Evolutionary conservation across 2,113 vertebrate genomes (phyloP), one percentile per base, ranked within the genome.

Genomic region (Rana temporaria): DNA sequence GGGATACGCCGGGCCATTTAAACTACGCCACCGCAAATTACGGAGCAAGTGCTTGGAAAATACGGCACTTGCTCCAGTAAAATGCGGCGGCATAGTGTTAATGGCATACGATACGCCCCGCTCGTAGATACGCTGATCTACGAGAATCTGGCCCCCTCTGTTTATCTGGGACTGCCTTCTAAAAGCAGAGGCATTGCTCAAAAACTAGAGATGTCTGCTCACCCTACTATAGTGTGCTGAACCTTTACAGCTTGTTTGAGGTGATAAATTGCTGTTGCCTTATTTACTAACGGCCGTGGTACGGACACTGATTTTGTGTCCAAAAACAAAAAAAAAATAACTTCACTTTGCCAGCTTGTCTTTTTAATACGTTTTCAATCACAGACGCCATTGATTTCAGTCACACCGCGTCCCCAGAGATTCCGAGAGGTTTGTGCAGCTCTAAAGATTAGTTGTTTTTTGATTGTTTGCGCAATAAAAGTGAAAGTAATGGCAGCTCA

Each of bases 321-420:
- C 15, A 52, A 20, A 81, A 63, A 55, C 55, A 71, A 38, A 38
- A 38, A 30, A 30, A 30, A 8, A 38, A 38, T 38, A 38, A 63
- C 68, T 64, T 71, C 30, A 6, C 67, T 22, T 8, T 22, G 71
- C 57, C 38, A 55, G 57, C 78, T 71, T 81, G 67, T 81, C 78
- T 72, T 63, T 70, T 71, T 63, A 81, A 81, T 81, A 71, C 78
- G 56, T 62, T 81, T 81, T 71, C 68, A 63, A 63, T 81, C 78
- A 72, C 68, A 62, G 34, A 63, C 72, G 67, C 22, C 67, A 81
- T 70, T 71, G 78, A 81, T 81, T 81, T 81, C 71, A 63, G 38
- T 52, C 53, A 18, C 30, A 48, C 53, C 2, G 30, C 7, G 14
- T 79, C 57, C 67, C 57, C 4, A 5, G 34, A 48, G 78, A 71